Conservation (phyloP, 37 sponge, comb jelly and placozoan species). For the Amphimedon queenslandica region DNA sequence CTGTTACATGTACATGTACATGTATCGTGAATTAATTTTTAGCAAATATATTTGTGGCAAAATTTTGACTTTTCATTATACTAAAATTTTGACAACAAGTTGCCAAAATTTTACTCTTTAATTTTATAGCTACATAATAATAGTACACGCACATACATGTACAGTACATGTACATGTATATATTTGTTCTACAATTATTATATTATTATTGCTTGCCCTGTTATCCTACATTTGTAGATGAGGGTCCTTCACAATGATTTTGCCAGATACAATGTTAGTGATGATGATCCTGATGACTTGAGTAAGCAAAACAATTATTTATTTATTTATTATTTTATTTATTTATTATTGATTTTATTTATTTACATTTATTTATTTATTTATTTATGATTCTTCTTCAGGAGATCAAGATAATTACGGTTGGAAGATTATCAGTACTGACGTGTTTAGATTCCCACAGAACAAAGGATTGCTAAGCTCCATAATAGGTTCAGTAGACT, state of each 20-base stretch:
- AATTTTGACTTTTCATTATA: too few species aligned
- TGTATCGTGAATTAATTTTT: neutral
- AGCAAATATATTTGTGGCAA: too few species aligned
- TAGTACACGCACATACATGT: neutral
- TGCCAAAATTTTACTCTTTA: too few species aligned
- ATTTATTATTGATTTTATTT: too few species aligned
- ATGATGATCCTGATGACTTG: constrained; percentile 62
- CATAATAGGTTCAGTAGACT: constrained; percentile 58
- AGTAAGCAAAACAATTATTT: too few species aligned
- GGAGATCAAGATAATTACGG: constrained; percentile 81
- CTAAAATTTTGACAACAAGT: too few species aligned
- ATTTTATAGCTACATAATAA: too few species aligned
- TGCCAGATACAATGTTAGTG: constrained; percentile 74
- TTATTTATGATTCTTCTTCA: neutral
- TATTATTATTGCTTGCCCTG: constrained; percentile 6
- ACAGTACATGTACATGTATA: neutral
- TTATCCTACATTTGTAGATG: constrained; percentile 36
- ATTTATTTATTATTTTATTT: too few species aligned
- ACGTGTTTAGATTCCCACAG: constrained; percentile 88
- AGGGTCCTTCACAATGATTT: constrained; percentile 80
- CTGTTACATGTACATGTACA: neutral
- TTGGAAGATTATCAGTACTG: constrained; percentile 87
- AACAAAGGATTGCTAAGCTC: constrained; percentile 68
- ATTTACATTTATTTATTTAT: neutral
- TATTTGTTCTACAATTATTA: neutral